Evolutionary conservation across 2,797 vertebrate genomes (phyloP).

Genomic region (Centroberyx gerrardi): DNA sequence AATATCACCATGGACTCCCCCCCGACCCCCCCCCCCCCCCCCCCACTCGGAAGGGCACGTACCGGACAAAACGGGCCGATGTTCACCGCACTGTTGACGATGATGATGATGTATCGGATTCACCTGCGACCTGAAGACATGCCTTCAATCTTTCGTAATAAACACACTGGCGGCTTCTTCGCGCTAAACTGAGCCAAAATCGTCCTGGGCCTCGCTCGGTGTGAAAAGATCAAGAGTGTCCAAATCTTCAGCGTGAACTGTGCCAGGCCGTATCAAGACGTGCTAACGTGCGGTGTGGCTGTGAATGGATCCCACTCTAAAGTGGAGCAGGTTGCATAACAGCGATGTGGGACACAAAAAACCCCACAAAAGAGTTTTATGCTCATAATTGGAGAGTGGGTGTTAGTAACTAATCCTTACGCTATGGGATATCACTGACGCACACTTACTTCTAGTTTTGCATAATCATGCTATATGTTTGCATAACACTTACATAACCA

Average conservation of each 20-base stretch:
- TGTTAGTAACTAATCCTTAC: constrained; percentile 78
- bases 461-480: constrained; percentile 76
- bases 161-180: constrained; percentile 22
- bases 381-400: constrained; percentile 79
- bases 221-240: not conserved
- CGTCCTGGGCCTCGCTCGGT: not conserved
- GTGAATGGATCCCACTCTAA: constrained; percentile 61
- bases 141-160: constrained; percentile 20
- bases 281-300: constrained; percentile 41
- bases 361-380: constrained; percentile 71
- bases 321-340: constrained; percentile 78
- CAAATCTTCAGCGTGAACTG: constrained; percentile 30
- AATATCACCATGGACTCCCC: constrained; percentile 42
- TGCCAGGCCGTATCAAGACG: constrained; percentile 27
- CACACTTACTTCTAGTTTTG: constrained; percentile 68
- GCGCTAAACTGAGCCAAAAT: not conserved
- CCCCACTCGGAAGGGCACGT: constrained; percentile 47
- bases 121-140: constrained; percentile 37
- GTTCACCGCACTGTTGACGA: constrained; percentile 43
- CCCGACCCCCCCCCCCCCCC: not conserved
- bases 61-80: constrained; percentile 42
- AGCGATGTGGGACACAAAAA: constrained; percentile 69
- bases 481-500: constrained; percentile 59
- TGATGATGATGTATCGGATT: constrained; percentile 58
- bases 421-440: constrained; percentile 75